phyloP scores from a whole-genome alignment of 1,140 invertebrate genomes.

The Drosophila ironensis region DNA sequence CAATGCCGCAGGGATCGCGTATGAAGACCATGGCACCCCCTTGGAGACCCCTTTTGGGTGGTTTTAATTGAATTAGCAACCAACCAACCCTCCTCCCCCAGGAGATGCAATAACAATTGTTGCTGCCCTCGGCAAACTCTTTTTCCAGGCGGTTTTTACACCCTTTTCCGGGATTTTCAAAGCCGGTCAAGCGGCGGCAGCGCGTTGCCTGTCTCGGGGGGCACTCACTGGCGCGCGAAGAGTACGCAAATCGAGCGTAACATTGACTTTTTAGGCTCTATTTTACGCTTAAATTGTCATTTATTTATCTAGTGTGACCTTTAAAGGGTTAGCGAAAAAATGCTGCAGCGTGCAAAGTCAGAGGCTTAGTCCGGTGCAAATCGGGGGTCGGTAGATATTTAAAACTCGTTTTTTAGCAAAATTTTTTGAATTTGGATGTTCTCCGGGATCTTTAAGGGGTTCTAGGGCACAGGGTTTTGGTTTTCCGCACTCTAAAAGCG shows the following conservation, averaged over 20 bases:
- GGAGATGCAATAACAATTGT: conserved; percentile 55
- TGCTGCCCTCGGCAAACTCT: conserved; percentile 45
- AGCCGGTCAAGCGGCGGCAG: background rate
- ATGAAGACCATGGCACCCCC: conserved; percentile 85
- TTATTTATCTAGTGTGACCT: conserved; percentile 67
- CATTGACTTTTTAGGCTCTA: conserved; percentile 30
- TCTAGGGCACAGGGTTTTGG: too few relatives aligned
- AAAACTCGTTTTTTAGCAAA: too few relatives aligned
- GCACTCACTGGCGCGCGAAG: conserved; percentile 1
- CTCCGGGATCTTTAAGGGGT: too few relatives aligned
- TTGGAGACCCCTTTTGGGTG: too few relatives aligned
- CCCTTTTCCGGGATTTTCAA: too few relatives aligned
- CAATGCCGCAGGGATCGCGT: conserved; percentile 93
- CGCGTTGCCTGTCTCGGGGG: too few relatives aligned
- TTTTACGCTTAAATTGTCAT: conserved; percentile 50
- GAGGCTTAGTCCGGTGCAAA: too few relatives aligned
- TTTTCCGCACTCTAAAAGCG: too few relatives aligned
- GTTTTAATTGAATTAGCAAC: conserved; percentile 75
- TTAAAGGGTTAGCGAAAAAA: background rate
- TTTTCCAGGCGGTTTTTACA: too few relatives aligned
- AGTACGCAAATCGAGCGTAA: conserved; percentile 21
- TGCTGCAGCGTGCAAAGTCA: background rate
- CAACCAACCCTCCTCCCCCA: conserved; percentile 33
- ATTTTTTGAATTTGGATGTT: too few relatives aligned
- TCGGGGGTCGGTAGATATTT: background rate